phyloP scores from a whole-genome alignment of 2,113 vertebrate species.

The Elanus axillaris region DNA sequence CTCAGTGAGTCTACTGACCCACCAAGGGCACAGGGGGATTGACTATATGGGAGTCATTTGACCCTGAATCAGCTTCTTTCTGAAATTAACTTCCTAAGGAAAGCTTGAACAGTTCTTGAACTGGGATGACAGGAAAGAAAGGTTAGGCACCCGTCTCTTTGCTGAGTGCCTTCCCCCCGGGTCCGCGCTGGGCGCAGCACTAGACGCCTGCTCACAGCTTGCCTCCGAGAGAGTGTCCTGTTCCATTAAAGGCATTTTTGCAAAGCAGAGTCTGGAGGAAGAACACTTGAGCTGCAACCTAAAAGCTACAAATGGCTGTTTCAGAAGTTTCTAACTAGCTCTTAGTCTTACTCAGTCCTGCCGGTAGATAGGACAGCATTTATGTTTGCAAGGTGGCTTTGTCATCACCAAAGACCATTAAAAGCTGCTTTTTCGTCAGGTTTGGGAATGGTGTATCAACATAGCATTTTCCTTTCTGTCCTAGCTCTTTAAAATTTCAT shows the following conservation, averaged over 20 bases:
- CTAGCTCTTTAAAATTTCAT: background rate
- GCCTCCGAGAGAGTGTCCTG: background rate
- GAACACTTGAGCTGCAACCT: background rate
- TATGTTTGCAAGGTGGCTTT: background rate
- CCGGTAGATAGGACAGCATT: background rate
- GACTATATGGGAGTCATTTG: rapidly evolving
- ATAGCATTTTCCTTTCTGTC: background rate
- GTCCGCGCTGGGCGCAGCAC: background rate
- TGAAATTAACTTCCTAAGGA: background rate
- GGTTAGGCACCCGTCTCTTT: background rate
- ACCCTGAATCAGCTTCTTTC: background rate
- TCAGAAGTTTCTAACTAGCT: background rate
- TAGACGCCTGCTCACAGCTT: background rate
- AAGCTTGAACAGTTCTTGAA: background rate
- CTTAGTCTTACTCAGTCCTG: background rate
- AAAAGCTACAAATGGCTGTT: constrained; percentile 10
- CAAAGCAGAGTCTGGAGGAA: background rate
- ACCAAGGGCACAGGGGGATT: background rate
- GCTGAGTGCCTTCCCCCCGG: background rate
- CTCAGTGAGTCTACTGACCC: background rate
- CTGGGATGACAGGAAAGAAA: background rate
- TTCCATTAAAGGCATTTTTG: constrained; percentile 32
- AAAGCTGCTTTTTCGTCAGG: background rate
- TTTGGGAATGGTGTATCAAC: background rate
- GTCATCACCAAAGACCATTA: background rate